These are phyloP conservation scores for Tauraco hartlaubi DNA, from an alignment of 2,797 vertebrate genomes.

Conservation along the genomic window DNA sequence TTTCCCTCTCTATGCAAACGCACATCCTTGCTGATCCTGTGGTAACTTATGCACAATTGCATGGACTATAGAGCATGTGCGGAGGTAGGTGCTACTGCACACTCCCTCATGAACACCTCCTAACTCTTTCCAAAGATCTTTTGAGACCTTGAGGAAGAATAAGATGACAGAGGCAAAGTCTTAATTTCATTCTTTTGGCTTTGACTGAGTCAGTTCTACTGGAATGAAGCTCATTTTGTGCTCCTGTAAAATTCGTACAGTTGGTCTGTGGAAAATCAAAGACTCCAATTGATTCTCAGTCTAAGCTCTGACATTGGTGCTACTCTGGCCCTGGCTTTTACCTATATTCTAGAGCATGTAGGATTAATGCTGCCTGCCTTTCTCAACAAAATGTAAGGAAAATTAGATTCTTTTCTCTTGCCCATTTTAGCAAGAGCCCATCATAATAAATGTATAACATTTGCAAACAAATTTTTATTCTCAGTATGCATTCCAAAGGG, in stretches of 20 bases:
- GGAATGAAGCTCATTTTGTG: neutral
- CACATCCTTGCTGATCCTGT: neutral
- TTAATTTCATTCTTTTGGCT: neutral
- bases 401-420: neutral
- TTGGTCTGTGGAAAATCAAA: neutral
- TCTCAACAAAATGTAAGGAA: neutral
- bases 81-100: neutral
- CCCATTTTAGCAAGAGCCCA: neutral
- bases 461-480: neutral
- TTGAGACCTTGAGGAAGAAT: neutral
- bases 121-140: neutral
- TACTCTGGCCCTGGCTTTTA: neutral
- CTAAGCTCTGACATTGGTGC: neutral
- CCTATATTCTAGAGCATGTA: neutral
- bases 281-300: neutral
- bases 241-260: neutral
- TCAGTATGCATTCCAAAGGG: neutral
- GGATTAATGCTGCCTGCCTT: neutral
- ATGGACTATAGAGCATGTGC: neutral
- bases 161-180: neutral
- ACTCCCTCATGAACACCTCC: neutral
- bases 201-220: neutral
- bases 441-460: neutral
- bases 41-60: neutral
- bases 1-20: neutral